Conservation (phyloP, 30 jellyfish, hydroid and myxozoan genomes). For the Clytia hemisphaerica region DNA sequence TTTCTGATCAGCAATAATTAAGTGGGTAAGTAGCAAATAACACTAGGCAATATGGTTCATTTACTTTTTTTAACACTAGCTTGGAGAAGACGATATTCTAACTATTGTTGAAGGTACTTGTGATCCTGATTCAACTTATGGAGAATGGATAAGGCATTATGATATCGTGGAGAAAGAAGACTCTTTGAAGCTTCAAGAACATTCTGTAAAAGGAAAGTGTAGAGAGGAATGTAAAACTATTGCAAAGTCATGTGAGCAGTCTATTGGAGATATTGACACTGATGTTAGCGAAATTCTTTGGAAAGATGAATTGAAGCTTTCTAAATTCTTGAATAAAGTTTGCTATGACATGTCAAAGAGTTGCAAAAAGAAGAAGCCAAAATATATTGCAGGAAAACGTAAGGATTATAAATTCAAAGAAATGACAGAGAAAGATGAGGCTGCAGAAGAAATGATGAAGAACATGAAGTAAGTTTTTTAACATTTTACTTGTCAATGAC, state of each 20-base stretch:
- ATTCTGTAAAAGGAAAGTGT: constrained; percentile 56
- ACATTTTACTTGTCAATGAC: background rate
- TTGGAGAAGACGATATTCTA: constrained; percentile 79
- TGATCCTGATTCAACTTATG: constrained; percentile 46
- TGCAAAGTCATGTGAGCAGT: constrained; percentile 76
- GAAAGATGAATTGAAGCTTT: constrained; percentile 48
- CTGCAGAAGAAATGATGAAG: constrained; percentile 69
- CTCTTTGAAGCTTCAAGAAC: constrained; percentile 39
- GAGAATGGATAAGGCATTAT: constrained; percentile 64
- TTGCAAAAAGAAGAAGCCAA: constrained; percentile 42
- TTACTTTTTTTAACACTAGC: constrained; percentile 38
- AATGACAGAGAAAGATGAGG: constrained; percentile 73
- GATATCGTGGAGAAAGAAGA: constrained; percentile 47
- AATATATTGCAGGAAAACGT: constrained; percentile 44
- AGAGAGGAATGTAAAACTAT: constrained; percentile 82
- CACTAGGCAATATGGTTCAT: background rate
- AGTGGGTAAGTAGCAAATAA: background rate
- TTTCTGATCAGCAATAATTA: background rate
- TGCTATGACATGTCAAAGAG: constrained; percentile 61
- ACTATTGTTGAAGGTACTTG: constrained; percentile 70
- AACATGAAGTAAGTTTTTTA: constrained; percentile 59
- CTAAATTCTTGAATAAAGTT: constrained; percentile 52
- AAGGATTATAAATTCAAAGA: constrained; percentile 58
- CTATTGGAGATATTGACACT: constrained; percentile 87
- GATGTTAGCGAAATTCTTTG: constrained; percentile 85